Base-by-base conservation (phyloP, 2,797 vertebrate species). In the Eurystomus glaucurus region DNA sequence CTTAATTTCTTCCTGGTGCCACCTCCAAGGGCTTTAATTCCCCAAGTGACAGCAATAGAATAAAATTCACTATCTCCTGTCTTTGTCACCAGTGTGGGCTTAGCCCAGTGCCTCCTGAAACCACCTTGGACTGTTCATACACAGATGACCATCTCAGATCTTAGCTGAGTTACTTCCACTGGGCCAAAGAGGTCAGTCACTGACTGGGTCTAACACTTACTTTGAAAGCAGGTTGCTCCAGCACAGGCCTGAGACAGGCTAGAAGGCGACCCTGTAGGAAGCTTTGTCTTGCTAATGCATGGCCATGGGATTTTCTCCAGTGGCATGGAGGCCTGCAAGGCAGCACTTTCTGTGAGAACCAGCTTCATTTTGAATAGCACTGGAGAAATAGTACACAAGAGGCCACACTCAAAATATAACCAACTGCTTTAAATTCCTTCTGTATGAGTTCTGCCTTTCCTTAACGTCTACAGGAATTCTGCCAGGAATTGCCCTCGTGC, bases 371-470 rank as follows among this genome's bases (percentile, higher is more conserved):
- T 75, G 75, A 88, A 91, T 88, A 77, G 60, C 68, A 48, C 55
- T n/a, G 48, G 75, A 74, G 79, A 85, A 92, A 90, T 0, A 50
- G 51, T 48, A 64, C 61, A 46, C 14, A 29, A 83, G 89, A 82
- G 89, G 81, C 68, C 81, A 83, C 43, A 21, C 50, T 94, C 11
- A 15, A 62, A 93, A 54, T 54, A 69, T 28, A 69, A 79, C n/a
- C 2, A 1, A 85, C 90, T 94, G 50, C 60, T 94, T 90, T 85
- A 92, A 90, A 94, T 96, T 91, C 91, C 85, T 97, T 91, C 41
- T 23, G 68, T 77, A 64, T 85, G 85, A 94, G 60, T 96, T 85
- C 85, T 95, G 79, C 88, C 88, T 90, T 88, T 93, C 77, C 83
- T 62, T 66, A 90, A 62, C 2, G 3, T 78, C 79, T 26, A 1